Conservation (phyloP, 2,888 invertebrate species). For the Blomia tropicalis region DNA sequence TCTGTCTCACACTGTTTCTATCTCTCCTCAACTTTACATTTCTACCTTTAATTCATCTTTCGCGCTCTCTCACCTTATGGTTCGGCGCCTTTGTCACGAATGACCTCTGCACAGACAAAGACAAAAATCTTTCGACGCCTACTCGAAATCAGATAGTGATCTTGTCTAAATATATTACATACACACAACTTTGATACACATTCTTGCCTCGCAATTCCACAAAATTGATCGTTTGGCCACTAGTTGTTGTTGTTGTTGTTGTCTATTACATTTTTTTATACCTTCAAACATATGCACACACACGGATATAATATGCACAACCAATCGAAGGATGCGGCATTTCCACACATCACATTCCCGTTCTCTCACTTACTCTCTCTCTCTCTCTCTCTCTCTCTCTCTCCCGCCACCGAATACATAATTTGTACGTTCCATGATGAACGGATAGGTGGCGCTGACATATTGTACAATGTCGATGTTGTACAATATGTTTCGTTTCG, state of each 20-base stretch:
- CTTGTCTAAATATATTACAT: slow-evolving; percentile 12
- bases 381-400: not conserved
- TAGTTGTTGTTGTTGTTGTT: too few relatives aligned
- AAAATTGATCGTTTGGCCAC: too few relatives aligned
- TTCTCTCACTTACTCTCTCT: not conserved
- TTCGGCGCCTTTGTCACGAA: not conserved
- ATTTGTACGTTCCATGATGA: not conserved
- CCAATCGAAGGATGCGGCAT: too few relatives aligned
- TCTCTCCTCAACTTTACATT: not conserved
- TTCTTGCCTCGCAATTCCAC: not conserved
- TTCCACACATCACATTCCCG: not conserved
- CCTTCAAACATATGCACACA: too few relatives aligned
- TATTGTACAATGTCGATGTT: too few relatives aligned
- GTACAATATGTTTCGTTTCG: too few relatives aligned
- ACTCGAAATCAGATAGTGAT: slow-evolving; percentile 12
- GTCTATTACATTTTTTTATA: too few relatives aligned
- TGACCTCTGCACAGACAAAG: slow-evolving; percentile 15
- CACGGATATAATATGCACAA: too few relatives aligned
- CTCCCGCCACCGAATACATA: not conserved
- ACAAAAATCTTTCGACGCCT: slow-evolving; percentile 14
- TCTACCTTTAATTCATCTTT: slow-evolving; percentile 8
- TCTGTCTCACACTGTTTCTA: not conserved
- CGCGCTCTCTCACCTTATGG: not conserved
- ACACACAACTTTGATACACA: slow-evolving; percentile 11
- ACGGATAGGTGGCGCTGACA: slow-evolving; percentile 6